Evolutionary conservation across 2,113 vertebrate species (phyloP), one percentile per base, ranked within the genome.

Genomic region (Malaclemys terrapin): DNA sequence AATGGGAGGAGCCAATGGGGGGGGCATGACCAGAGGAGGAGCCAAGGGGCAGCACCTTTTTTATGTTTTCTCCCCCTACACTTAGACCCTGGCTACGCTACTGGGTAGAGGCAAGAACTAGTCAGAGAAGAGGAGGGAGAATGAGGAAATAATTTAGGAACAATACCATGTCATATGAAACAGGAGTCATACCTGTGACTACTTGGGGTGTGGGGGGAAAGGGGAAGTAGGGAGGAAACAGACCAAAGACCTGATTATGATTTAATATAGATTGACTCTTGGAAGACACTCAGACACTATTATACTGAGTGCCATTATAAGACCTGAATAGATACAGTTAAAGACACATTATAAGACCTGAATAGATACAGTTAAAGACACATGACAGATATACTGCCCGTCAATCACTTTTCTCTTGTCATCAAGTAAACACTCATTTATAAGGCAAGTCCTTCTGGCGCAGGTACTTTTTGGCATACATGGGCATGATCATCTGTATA

Each of bases 271-370:
- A 4, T 88, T 91, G 24, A 13, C 2, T 82, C 2, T 47, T 11
- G 29, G 45, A 5, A 65, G 49, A 42, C 10, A 22, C 5, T 25
- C 0, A 0, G 1, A 0, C 4, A 42, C 22, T 10, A 24, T 16
- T 87, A 85, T 8, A 42, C 7, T 3, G 2, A 6, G 3, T 56
- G 25, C 50, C 6, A 12, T 38, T 54, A 76, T 49, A 75, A 75
- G 3, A 27, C 14, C 65, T 53, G 8, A 75, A 75, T 1, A 82
- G 13, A 0, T 0, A 52, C 3, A 53, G 56, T 29, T 1, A 62
- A 50, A 89, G 17, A 84, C 5, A 78, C 4, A 80, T 53, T 54
- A 76, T 49, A 75, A 75, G 3, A 27, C 14, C 65, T 53, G 8
- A 75, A 75, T 1, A 82, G 13, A 0, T 0, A 52, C 3, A 53